Base-by-base conservation (phyloP, 1,140 invertebrate genomes). In the Periplaneta americana region DNA sequence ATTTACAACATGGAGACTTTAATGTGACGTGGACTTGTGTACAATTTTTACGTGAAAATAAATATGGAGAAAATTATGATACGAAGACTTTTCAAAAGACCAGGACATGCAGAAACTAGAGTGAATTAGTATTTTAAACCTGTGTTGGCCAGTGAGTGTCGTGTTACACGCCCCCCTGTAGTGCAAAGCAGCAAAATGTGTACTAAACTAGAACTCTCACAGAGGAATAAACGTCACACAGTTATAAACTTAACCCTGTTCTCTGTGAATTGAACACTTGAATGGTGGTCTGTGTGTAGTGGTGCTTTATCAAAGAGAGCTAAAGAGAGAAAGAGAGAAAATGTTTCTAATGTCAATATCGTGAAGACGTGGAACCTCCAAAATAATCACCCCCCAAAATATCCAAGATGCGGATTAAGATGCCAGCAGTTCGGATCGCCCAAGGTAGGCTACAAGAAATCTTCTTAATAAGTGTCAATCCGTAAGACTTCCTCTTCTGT, bases 361-460 rank as follows among this genome's bases (percentile, higher is more conserved):
- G 48, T 66, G n/a, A 66, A 66, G n/a, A 66, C 8, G 22, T 8
- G 48, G 13, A 28, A 8, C 8, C n/a, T 28, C 48, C 22, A n/a
- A 66, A 8, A 28, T 28, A 66, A n/a, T 6, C 48, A n/a, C 48
- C 22, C 5, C 22, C 8, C 22, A 66, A 66, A 8, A 66, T 66
- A 28, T 78, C 85, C 94, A 96, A 93, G 92, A 97, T 97, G 95
- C 95, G 95, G 95, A 96, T 97, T 92, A 97, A 97, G 93, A 97
- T 97, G 95, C 95, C 95, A 89, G 95, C 95, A 89, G 95, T 96
- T 89, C 93, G 95, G 90, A 97, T 97, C 92, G 95, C 95, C 89
- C 95, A 97, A 96, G 95, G 95, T 96, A 90, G 93, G 89, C 33
- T 31, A 31, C 77, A 31, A 37, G 28, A 31, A 37, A 31, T 78